phyloP scores from a whole-genome alignment of 2,797 vertebrate genomes.

The Acridotheres tristis region DNA sequence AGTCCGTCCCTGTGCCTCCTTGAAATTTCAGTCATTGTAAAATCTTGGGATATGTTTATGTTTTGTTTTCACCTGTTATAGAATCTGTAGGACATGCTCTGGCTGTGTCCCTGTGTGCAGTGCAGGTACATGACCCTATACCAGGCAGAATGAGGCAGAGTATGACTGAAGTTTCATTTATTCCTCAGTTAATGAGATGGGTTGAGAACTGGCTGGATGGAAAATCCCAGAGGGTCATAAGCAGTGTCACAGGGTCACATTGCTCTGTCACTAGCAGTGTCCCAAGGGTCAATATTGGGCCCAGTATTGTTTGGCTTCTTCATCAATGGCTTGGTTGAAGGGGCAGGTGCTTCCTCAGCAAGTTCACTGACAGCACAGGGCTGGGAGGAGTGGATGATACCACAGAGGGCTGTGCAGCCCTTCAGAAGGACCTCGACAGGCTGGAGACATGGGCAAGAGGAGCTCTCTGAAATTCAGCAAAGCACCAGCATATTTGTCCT shows the following conservation, averaged over 20 bases:
- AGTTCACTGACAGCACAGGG: neutral
- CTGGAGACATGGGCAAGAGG: neutral
- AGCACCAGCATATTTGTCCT: neutral
- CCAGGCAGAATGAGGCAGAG: neutral
- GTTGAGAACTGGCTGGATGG: neutral
- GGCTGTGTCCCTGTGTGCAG: neutral
- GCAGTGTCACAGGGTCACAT: neutral
- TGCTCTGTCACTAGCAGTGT: neutral
- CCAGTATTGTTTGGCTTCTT: neutral
- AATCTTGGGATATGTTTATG: neutral
- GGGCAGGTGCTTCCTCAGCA: neutral
- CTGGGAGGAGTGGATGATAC: neutral
- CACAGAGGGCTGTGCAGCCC: neutral
- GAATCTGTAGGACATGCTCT: neutral
- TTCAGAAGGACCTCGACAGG: accelerated
- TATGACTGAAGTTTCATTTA: neutral
- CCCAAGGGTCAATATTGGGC: accelerated
- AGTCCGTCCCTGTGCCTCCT: neutral
- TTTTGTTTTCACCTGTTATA: neutral
- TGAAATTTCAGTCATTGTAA: neutral
- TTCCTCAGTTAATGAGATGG: neutral
- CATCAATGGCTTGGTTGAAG: neutral
- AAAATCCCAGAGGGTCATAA: accelerated
- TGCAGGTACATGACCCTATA: neutral
- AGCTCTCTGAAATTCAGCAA: neutral